Evolutionary conservation across 2,888 invertebrate genomes (phyloP).

Genomic region (Acanthoscelides obtectus): DNA sequence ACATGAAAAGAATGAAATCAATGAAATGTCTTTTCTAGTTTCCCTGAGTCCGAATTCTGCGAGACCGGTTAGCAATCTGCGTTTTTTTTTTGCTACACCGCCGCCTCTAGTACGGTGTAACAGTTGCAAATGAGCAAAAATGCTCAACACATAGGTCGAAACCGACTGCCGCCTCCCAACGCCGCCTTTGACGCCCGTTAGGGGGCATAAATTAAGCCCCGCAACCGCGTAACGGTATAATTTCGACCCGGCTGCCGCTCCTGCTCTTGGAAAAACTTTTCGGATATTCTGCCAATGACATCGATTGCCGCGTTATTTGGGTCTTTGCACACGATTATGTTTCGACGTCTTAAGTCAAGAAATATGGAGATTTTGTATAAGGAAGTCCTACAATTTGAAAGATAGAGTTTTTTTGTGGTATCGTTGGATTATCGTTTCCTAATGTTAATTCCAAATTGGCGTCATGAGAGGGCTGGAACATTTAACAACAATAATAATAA

Average conservation of each 20-base stretch:
- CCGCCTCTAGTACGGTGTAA: not conserved
- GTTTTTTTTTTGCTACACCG: not conserved
- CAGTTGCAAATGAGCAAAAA: not conserved
- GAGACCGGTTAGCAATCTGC: not conserved
- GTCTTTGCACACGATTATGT: not conserved
- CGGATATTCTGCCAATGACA: not conserved
- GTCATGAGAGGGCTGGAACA: too few relatives aligned
- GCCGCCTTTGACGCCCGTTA: not conserved
- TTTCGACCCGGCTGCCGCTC: not conserved
- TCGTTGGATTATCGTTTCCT: too few relatives aligned
- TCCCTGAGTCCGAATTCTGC: not conserved
- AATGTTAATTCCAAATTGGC: too few relatives aligned
- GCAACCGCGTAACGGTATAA: not conserved
- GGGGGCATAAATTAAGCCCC: not conserved
- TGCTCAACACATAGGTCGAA: not conserved
- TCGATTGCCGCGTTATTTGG: not conserved
- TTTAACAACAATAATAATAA: too few relatives aligned
- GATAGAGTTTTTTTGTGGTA: too few relatives aligned
- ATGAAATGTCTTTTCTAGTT: not conserved
- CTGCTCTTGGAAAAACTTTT: not conserved
- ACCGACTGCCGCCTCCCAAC: not conserved
- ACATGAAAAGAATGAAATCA: not conserved
- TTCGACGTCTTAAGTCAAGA: too few relatives aligned
- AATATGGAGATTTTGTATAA: too few relatives aligned
- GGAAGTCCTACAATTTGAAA: too few relatives aligned